phyloP scores from a whole-genome alignment of 23 tunicate species.

The Oikopleura albicans region DNA sequence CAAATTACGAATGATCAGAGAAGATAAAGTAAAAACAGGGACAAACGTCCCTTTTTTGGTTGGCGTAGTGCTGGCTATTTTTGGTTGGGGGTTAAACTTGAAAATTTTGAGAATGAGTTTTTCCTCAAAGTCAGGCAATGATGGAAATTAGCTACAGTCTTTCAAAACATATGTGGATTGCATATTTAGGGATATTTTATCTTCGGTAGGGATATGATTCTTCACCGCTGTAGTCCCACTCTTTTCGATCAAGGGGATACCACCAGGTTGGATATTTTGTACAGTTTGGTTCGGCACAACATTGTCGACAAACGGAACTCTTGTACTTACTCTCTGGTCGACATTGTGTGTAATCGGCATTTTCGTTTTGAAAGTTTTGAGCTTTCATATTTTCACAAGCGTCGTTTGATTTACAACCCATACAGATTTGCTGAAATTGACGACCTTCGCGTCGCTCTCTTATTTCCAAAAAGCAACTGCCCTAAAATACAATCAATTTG shows the following conservation, averaged over 20 bases:
- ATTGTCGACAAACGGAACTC: conserved; percentile 11
- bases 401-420: background rate
- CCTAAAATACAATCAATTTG: too few relatives aligned
- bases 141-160: too few relatives aligned
- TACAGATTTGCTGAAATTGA: background rate
- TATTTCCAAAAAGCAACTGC: conserved; percentile 3
- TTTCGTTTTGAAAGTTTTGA: background rate
- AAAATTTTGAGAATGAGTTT: too few relatives aligned
- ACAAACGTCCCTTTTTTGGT: too few relatives aligned
- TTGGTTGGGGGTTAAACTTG: too few relatives aligned
- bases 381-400: background rate
- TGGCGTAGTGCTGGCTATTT: too few relatives aligned
- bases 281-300: background rate
- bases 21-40: too few relatives aligned
- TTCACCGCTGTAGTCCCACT: conserved; percentile 11
- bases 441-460: background rate
- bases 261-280: conserved; percentile 13
- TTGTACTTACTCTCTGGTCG: background rate
- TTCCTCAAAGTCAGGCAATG: too few relatives aligned
- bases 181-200: too few relatives aligned
- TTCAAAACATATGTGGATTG: too few relatives aligned
- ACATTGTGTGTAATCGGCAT: background rate
- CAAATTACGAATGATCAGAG: too few relatives aligned
- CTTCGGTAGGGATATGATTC: too few relatives aligned
- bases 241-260: background rate